phyloP scores from a whole-genome alignment of 2,113 vertebrate genomes.

The Corythornis cristatus region DNA sequence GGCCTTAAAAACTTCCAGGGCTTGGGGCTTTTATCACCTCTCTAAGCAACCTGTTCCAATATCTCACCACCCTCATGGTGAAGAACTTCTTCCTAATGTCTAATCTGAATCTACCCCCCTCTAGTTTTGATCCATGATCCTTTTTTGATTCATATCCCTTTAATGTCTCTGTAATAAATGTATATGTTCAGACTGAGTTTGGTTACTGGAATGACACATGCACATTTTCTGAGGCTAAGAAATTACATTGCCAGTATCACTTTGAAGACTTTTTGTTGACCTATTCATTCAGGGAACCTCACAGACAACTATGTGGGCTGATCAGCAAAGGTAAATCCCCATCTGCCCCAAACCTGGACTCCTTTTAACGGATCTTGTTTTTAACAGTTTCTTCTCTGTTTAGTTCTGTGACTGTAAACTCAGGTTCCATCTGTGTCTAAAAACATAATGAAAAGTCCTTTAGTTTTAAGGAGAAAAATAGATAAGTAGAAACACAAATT shows the following conservation, averaged over 20 bases:
- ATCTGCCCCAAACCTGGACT: background rate
- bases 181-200: background rate
- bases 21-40: too few species aligned
- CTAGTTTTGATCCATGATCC: too few species aligned
- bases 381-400: background rate
- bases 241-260: accelerated
- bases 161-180: background rate
- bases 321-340: background rate
- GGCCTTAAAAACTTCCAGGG: too few species aligned
- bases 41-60: too few species aligned
- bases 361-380: background rate
- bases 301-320: accelerated
- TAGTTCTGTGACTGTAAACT: background rate
- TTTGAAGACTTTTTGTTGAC: background rate
- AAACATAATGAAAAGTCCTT: accelerated
- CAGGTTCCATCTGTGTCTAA: background rate
- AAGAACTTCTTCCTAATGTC: too few species aligned
- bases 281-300: background rate
- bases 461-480: background rate
- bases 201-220: background rate
- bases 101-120: too few species aligned
- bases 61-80: too few species aligned
- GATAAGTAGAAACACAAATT: background rate
- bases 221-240: background rate
- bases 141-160: background rate